These are phyloP conservation scores for Nymphalis polychloros DNA, from an alignment of 2,888 invertebrate species.

Conservation along the genomic window DNA sequence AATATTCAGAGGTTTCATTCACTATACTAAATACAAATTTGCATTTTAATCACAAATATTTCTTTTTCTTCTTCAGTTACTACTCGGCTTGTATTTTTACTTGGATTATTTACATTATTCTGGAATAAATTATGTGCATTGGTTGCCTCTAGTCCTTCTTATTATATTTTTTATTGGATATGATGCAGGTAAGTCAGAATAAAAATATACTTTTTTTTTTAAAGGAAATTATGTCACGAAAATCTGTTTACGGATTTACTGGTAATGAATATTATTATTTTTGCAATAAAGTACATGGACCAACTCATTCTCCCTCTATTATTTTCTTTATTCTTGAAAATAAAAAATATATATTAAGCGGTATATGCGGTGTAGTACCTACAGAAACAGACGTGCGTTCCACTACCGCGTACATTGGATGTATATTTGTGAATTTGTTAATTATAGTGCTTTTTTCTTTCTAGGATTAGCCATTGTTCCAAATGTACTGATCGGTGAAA, in stretches of 20 bases:
- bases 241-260: no score
- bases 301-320: no score
- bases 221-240: no score
- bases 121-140: conserved; percentile 40
- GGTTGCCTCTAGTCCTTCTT: conserved; percentile 52
- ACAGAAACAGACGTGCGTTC: no score
- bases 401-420: not conserved
- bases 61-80: conserved; percentile 32
- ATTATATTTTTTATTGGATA: conserved; percentile 52
- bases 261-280: no score
- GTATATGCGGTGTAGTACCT: no score
- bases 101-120: conserved; percentile 39
- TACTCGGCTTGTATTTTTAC: conserved; percentile 53
- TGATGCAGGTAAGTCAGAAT: conserved; percentile 49
- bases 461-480: conserved; percentile 44
- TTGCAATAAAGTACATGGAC: no score
- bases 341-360: no score
- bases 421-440: not conserved
- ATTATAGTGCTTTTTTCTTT: conserved; percentile 16
- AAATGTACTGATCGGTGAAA: conserved; percentile 40
- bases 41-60: not conserved
- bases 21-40: no score
- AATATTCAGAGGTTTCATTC: no score
- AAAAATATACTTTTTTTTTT: no score
- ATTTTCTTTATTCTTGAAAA: no score